Conservation (phyloP, 2,797 vertebrate genomes). For the Lepus oiostolus region DNA sequence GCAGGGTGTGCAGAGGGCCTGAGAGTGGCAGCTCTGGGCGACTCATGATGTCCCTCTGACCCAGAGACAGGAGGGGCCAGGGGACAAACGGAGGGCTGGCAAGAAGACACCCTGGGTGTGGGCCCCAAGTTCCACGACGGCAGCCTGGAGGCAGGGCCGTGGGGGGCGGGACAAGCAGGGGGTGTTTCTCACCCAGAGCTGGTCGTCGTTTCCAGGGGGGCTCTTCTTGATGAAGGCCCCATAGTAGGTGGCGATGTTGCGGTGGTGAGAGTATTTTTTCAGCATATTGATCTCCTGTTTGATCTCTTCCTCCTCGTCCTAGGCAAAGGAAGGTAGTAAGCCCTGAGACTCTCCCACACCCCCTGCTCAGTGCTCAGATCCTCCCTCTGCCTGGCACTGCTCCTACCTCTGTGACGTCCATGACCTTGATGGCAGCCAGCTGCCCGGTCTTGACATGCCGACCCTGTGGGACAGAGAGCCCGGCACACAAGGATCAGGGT, state of each 20-base stretch:
- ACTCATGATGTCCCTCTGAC: neutral
- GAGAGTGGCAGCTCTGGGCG: neutral
- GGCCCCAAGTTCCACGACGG: neutral
- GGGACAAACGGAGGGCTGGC: neutral
- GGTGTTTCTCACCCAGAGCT: slow-evolving; percentile 93
- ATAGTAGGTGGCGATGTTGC: slow-evolving; percentile 97
- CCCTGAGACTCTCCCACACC: neutral
- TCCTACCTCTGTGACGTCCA: slow-evolving; percentile 95
- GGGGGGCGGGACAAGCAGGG: neutral
- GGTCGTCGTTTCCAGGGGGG: slow-evolving; percentile 95
- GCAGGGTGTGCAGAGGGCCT: neutral
- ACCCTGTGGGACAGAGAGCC: slow-evolving; percentile 81
- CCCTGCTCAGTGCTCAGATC: neutral
- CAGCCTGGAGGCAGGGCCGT: neutral
- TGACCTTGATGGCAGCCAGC: slow-evolving; percentile 98
- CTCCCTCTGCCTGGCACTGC: neutral
- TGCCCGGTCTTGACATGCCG: slow-evolving; percentile 92
- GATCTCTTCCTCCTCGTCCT: slow-evolving; percentile 97
- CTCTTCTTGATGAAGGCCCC: slow-evolving; percentile 98
- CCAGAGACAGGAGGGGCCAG: neutral
- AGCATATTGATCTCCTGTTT: slow-evolving; percentile 99
- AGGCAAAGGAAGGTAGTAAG: neutral
- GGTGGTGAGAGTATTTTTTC: slow-evolving; percentile 97
- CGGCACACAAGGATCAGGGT: neutral
- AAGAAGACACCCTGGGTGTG: neutral